Percentiles rank a stretch among this genome's conserved stretches.
phyloP scores from a whole-genome alignment of 2,113 vertebrate species.

The Oreochromis spilurus region DNA sequence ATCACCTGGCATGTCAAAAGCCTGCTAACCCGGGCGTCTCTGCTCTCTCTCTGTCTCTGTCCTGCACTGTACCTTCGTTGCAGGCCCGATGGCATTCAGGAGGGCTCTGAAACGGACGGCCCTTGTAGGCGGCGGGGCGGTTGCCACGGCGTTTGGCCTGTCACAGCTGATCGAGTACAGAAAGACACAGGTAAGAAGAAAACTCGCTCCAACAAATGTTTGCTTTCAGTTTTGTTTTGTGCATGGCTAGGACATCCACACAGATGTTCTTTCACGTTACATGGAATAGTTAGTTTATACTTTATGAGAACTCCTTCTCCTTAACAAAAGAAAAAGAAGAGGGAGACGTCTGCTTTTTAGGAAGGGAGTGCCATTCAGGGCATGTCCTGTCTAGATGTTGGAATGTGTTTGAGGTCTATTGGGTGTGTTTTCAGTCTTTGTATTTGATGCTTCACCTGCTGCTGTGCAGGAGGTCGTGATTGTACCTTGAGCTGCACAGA shows the following conservation, averaged over 20 bases:
- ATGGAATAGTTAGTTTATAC: background rate
- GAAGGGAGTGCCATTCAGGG: background rate
- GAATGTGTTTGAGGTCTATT: conserved; percentile 45
- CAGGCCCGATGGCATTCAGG: conserved; percentile 87
- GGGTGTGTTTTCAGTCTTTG: background rate
- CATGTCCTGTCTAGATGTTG: conserved; percentile 42
- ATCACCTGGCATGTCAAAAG: background rate
- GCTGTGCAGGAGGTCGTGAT: background rate
- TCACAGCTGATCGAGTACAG: conserved; percentile 88
- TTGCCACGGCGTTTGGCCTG: conserved; percentile 81
- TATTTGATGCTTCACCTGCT: background rate
- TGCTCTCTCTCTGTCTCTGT: background rate
- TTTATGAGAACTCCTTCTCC: background rate
- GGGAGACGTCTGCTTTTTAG: background rate
- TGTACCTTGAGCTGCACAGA: background rate
- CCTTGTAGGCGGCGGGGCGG: conserved; percentile 82
- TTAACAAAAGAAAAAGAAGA: background rate
- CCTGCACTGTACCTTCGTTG: background rate
- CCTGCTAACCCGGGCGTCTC: background rate
- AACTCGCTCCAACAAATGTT: background rate
- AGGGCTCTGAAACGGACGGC: conserved; percentile 81
- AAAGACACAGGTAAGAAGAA: conserved; percentile 79
- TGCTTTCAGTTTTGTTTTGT: background rate
- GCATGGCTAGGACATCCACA: background rate
- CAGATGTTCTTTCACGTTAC: background rate